Evolutionary conservation across 1,140 invertebrate species (phyloP).

Genomic region (Eufriesea mexicana): DNA sequence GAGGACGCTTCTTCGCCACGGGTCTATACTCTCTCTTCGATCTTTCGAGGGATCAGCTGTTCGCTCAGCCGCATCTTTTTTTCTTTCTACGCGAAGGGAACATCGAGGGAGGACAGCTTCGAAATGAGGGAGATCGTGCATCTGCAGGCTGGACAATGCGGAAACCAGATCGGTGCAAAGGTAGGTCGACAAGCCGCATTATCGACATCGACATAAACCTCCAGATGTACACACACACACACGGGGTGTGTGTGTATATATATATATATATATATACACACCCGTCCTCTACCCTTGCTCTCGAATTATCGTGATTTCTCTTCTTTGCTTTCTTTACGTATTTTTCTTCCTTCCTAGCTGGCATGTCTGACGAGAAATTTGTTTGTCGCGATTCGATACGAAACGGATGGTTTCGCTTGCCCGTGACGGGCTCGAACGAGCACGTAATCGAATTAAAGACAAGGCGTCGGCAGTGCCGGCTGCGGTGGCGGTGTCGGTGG

Average conservation of each 20-base stretch:
- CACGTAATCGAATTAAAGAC: slow-evolving; percentile 60
- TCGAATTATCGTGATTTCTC: not conserved
- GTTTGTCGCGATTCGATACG: not conserved
- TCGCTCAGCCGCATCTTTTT: not conserved
- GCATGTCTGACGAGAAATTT: no score
- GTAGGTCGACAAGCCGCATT: no score
- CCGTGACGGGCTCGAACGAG: not conserved
- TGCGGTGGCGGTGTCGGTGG: no score
- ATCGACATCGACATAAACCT: no score
- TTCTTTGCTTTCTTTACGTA: not conserved
- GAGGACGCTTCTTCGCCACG: not conserved
- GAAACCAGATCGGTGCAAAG: slow-evolving; percentile 90
- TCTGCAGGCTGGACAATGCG: slow-evolving; percentile 89
- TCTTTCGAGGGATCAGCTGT: slow-evolving; percentile 37
- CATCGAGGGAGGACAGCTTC: not conserved
- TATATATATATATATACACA: not conserved
- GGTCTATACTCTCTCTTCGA: not conserved
- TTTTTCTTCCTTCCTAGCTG: no score
- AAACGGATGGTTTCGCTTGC: not conserved
- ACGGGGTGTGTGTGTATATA: no score
- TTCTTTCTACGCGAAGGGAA: not conserved
- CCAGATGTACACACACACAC: no score
- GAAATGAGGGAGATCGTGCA: slow-evolving; percentile 90
- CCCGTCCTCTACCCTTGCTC: no score
- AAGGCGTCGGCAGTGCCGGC: slow-evolving; percentile 28